Percentiles rank a stretch among this genome's conserved stretches.
Evolutionary conservation across 2,113 vertebrate genomes (phyloP).

Genomic region (Tinamus guttatus): DNA sequence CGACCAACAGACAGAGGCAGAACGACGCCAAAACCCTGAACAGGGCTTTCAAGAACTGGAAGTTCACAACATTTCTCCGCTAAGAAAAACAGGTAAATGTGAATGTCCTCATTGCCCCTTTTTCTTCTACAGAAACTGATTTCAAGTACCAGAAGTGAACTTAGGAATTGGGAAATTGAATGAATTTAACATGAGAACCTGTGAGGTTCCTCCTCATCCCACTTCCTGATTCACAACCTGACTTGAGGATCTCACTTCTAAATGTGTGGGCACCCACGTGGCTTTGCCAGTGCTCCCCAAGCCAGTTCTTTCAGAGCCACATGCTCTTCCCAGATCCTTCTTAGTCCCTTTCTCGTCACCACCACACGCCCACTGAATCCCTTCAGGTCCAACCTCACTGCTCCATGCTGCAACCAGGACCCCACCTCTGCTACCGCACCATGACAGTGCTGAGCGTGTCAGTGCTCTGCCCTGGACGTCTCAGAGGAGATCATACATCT

Average conservation of each 20-base stretch:
- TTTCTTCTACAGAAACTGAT: background rate
- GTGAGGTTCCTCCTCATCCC: too few relatives aligned
- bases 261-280: background rate
- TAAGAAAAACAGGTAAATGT: background rate
- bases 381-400: background rate
- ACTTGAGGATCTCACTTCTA: background rate
- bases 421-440: background rate
- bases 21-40: background rate
- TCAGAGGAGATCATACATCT: background rate
- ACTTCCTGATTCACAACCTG: background rate
- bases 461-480: background rate
- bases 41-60: background rate
- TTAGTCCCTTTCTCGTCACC: background rate
- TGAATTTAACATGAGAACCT: background rate
- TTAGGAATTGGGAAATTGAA: background rate
- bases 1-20: background rate
- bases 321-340: background rate
- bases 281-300: background rate
- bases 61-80: background rate
- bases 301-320: background rate
- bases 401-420: background rate
- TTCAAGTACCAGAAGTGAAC: background rate
- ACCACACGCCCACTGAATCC: background rate
- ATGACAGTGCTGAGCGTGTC: background rate
- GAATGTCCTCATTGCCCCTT: background rate